Evolutionary conservation across 92 coral and sea anemone species (phyloP), one percentile per base, ranked within the genome.

Genomic region (Phymanthus crucifer): DNA sequence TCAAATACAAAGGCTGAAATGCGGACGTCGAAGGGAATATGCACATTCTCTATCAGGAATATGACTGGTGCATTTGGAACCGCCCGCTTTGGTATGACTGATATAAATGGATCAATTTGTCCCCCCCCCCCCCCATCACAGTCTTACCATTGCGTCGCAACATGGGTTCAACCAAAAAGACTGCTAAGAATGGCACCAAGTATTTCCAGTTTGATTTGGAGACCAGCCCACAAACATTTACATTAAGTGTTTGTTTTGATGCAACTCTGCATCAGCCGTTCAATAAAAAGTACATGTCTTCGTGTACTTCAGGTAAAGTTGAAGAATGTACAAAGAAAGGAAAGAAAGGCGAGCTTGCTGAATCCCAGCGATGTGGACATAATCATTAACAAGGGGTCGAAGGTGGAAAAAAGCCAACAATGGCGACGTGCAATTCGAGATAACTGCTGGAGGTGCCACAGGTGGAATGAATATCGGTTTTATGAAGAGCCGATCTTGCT

Each of bases 391-490:
- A 78, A 68, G 66, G 13, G 75, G 12, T 66, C 75, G 18, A 46
- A 73, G 14, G 23, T 78, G 1, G 75, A n/a, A 78, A 38, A 65
- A 70, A 2, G 83, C 75, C 40, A 78, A 67, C 50, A 78, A 78
- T 47, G 27, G 6, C 40, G 75, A 78, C 75, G n/a, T n/a, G 48
- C 48, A 43, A 43, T 43, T 43, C 48, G 48, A 43, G 48, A 43
- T 43, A 5, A 43, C 7, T 43, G 48, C 48, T 13, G 48, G 7
- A 13, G 7, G 13, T 43, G 48, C 48, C 48, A 13, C 48, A 43
- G 48, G 48, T 43, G 13, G 48, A 43, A 43, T 43, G 48, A n/a
- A n/a, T n/a, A n/a, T n/a, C n/a, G n/a, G n/a, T n/a, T n/a, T n/a
- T n/a, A n/a, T n/a, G n/a, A n/a, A n/a, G n/a, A n/a, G n/a, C n/a